phyloP scores from a whole-genome alignment of 1,140 invertebrate genomes.

The Bombus polaris region DNA sequence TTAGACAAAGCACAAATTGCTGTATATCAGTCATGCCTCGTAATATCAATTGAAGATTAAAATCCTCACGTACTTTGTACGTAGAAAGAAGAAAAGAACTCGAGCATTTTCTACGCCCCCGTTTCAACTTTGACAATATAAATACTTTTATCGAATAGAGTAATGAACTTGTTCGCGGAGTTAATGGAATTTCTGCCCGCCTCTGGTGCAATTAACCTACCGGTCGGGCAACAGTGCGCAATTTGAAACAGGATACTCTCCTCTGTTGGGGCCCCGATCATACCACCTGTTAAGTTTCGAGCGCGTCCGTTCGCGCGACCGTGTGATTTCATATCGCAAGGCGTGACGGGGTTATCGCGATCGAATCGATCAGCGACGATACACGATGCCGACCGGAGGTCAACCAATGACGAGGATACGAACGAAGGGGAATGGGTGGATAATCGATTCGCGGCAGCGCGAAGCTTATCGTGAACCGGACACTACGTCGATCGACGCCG shows the following conservation, averaged over 20 bases:
- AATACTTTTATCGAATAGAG: conserved; percentile 14
- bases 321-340: conserved; percentile 46
- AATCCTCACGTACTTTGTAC: too few species aligned
- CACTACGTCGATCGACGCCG: background rate
- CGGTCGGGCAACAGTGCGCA: conserved; percentile 30
- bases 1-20: too few species aligned
- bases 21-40: too few species aligned
- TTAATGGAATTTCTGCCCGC: conserved; percentile 49
- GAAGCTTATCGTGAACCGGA: conserved; percentile 30
- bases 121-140: background rate
- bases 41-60: too few species aligned
- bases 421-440: background rate
- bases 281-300: conserved; percentile 50
- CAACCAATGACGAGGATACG: conserved; percentile 37
- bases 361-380: conserved; percentile 43
- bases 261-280: conserved; percentile 21
- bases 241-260: conserved; percentile 54
- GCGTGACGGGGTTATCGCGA: conserved; percentile 41
- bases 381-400: conserved; percentile 27
- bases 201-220: conserved; percentile 40
- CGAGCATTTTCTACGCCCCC: too few species aligned
- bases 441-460: conserved; percentile 16
- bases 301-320: conserved; percentile 13
- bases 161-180: conserved; percentile 36
- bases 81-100: too few species aligned